These are phyloP conservation scores for Oncorhynchus mykiss DNA, from an alignment of 2,113 vertebrate species.

Conservation along the genomic window DNA sequence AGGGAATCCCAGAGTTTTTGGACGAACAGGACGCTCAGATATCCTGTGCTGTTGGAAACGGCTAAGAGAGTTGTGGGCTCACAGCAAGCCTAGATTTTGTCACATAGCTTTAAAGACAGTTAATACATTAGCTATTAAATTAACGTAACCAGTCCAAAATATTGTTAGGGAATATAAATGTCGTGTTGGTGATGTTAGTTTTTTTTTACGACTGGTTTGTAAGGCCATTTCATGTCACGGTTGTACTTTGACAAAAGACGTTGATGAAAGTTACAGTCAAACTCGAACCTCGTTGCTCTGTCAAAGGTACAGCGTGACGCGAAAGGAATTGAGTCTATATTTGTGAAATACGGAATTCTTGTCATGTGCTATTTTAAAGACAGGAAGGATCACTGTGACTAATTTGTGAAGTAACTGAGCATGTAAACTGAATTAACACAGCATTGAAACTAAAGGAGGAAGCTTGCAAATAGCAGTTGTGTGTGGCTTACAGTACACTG, in stretches of 20 bases:
- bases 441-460: background rate
- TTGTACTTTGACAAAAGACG: conserved; percentile 36
- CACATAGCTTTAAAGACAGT: background rate
- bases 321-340: background rate
- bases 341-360: background rate
- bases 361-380: background rate
- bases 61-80: conserved; percentile 45
- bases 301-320: conserved; percentile 26
- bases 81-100: conserved; percentile 24
- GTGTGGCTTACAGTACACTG: background rate
- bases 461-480: background rate
- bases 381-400: background rate
- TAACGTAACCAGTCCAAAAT: background rate
- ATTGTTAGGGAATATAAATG: background rate
- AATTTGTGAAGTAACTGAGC: too few species aligned
- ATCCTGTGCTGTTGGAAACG: conserved; percentile 57
- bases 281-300: conserved; percentile 48
- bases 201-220: background rate
- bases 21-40: conserved; percentile 64
- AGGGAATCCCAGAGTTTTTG: conserved; percentile 70
- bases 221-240: conserved; percentile 15
- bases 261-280: conserved; percentile 61
- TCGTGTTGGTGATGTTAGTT: background rate
- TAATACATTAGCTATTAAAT: background rate
- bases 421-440: too few species aligned